phyloP scores from a whole-genome alignment of 1,140 invertebrate species.

The Orussus abietinus region DNA sequence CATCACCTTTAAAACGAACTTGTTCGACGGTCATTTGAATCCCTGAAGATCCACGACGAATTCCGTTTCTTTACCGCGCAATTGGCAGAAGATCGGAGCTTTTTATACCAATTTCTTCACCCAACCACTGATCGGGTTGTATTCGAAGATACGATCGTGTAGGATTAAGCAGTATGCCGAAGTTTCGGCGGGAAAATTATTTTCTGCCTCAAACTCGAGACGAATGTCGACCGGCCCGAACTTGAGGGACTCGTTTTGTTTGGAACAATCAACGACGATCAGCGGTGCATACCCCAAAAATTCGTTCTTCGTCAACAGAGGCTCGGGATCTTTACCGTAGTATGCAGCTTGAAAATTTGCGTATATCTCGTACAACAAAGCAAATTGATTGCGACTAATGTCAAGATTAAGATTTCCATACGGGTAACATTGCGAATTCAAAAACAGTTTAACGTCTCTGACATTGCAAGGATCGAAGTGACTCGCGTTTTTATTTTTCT shows the following conservation, averaged over 20 bases:
- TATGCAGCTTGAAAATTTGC: slow-evolving; percentile 27
- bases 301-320: slow-evolving; percentile 3
- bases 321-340: too few relatives aligned
- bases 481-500: slow-evolving; percentile 10
- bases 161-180: slow-evolving; percentile 36
- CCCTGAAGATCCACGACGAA: too few relatives aligned
- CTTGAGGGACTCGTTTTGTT: slow-evolving; percentile 35
- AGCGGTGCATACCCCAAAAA: slow-evolving; percentile 23
- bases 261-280: slow-evolving; percentile 32
- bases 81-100: too few relatives aligned
- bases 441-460: slow-evolving; percentile 28
- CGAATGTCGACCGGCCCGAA: slow-evolving; percentile 27
- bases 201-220: slow-evolving; percentile 29
- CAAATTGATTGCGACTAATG: slow-evolving; percentile 25
- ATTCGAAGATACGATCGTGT: slow-evolving; percentile 30
- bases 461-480: slow-evolving; percentile 28
- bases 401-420: slow-evolving; percentile 34
- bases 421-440: slow-evolving; percentile 36
- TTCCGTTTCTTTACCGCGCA: too few relatives aligned
- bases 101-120: too few relatives aligned
- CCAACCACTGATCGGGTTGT: too few relatives aligned
- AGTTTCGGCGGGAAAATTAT: slow-evolving; percentile 26
- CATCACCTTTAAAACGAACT: too few relatives aligned
- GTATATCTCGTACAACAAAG: slow-evolving; percentile 31
- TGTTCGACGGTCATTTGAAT: too few relatives aligned